These are phyloP conservation scores for Cyphomyrus plagiostoma DNA, from an alignment of 2,113 vertebrate species.

Conservation along the genomic window DNA sequence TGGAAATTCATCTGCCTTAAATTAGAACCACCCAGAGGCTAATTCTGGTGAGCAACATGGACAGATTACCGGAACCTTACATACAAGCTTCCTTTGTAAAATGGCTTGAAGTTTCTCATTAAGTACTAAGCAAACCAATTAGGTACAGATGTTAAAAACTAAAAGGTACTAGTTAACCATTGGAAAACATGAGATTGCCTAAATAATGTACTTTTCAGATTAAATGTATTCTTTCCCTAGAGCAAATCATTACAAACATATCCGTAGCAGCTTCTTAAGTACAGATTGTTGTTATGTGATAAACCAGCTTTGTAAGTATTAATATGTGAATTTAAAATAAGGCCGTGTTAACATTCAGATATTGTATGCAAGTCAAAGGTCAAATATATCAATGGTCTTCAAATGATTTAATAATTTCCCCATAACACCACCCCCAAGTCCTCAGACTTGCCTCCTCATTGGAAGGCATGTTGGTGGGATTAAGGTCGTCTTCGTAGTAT, in stretches of 20 bases:
- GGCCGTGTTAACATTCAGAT: not conserved
- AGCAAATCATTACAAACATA: not conserved
- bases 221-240: not conserved
- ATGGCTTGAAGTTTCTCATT: constrained; percentile 85
- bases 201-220: not conserved
- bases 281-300: not conserved
- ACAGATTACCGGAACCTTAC: constrained; percentile 77
- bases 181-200: not conserved
- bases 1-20: constrained; percentile 85
- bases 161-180: constrained; percentile 56
- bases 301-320: not conserved
- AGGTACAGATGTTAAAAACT: constrained; percentile 70
- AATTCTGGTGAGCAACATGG: constrained; percentile 71
- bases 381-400: not conserved
- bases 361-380: not conserved
- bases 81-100: constrained; percentile 72
- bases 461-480: too few relatives aligned
- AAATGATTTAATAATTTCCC: not conserved
- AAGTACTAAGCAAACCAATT: constrained; percentile 70
- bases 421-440: too few relatives aligned
- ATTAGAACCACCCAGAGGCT: constrained; percentile 85
- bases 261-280: not conserved
- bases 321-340: not conserved
- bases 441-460: too few relatives aligned
- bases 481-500: too few relatives aligned